A percentile compares a stretch with the other conserved stretches of the same genome.
These are phyloP conservation scores for Scaptomyza graminum DNA, from an alignment of 1,140 invertebrate genomes.

Conservation along the genomic window DNA sequence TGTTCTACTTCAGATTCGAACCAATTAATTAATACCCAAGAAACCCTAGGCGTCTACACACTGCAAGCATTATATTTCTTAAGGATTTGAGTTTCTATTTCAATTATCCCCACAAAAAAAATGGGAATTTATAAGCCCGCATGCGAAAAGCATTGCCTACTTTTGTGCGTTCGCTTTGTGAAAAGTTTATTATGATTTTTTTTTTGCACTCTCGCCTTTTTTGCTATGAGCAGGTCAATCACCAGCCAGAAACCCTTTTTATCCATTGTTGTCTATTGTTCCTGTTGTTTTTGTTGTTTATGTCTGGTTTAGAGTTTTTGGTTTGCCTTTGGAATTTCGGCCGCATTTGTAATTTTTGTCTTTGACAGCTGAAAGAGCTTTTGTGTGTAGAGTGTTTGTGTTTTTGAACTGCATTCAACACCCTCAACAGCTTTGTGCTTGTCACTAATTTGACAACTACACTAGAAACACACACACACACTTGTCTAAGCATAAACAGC, in stretches of 20 bases:
- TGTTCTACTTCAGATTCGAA: not conserved
- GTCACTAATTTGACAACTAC: constrained; percentile 50
- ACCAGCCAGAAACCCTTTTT: constrained; percentile 63
- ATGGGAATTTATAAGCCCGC: constrained; percentile 37
- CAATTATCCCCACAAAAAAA: constrained; percentile 21
- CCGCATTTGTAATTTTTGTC: constrained; percentile 60
- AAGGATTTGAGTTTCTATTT: constrained; percentile 16
- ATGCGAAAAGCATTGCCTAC: constrained; percentile 56
- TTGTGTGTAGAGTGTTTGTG: constrained; percentile 32
- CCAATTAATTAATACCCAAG: not conserved
- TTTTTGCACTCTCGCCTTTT: not conserved
- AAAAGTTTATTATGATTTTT: constrained; percentile 13
- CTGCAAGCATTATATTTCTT: not conserved
- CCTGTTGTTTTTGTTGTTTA: constrained; percentile 34
- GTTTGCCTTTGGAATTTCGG: constrained; percentile 44
- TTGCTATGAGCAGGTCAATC: constrained; percentile 55
- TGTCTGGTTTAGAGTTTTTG: constrained; percentile 29
- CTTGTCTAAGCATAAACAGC: not conserved
- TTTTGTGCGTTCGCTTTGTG: constrained; percentile 40
- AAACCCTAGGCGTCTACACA: not conserved
- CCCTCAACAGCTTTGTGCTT: constrained; percentile 24
- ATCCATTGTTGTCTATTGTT: constrained; percentile 42
- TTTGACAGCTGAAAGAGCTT: constrained; percentile 64
- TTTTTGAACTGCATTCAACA: constrained; percentile 33
- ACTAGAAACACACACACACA: constrained; percentile 9